These are phyloP conservation scores for Dolichotis patagonum DNA, from an alignment of 2,113 vertebrate genomes.

Conservation along the genomic window DNA sequence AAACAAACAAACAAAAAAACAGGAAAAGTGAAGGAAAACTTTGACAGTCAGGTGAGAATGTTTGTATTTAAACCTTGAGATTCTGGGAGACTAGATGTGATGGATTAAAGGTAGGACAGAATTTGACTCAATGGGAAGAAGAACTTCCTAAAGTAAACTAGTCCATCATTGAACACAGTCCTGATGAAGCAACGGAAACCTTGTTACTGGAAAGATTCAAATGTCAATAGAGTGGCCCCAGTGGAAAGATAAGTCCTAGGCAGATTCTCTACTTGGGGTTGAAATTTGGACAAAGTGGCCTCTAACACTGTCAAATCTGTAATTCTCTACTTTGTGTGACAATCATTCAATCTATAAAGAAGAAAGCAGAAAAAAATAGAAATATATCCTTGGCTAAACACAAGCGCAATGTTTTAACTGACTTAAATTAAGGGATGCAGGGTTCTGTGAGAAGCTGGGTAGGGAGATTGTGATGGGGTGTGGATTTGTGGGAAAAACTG, in stretches of 20 bases:
- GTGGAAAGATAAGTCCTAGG: neutral
- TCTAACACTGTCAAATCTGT: neutral
- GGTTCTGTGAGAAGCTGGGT: neutral
- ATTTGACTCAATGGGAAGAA: neutral
- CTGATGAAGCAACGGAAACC: neutral
- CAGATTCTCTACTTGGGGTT: neutral
- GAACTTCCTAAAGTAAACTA: constrained; percentile 14
- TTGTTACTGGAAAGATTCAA: neutral
- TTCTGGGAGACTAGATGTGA: neutral
- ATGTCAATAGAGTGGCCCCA: neutral
- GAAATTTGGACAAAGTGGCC: neutral
- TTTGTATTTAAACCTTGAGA: constrained; percentile 26
- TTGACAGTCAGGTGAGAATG: neutral
- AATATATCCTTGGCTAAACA: neutral
- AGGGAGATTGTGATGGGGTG: neutral
- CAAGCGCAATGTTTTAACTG: neutral
- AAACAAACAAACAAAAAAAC: neutral
- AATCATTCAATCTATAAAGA: neutral
- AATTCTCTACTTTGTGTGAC: neutral
- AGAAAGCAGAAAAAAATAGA: neutral
- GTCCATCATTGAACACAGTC: neutral
- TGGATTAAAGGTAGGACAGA: neutral
- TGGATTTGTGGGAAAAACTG: neutral
- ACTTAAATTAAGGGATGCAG: neutral
- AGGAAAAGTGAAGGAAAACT: neutral